phyloP scores from a whole-genome alignment of 2,797 vertebrate genomes.

The Amblyopsis hoosieri region DNA sequence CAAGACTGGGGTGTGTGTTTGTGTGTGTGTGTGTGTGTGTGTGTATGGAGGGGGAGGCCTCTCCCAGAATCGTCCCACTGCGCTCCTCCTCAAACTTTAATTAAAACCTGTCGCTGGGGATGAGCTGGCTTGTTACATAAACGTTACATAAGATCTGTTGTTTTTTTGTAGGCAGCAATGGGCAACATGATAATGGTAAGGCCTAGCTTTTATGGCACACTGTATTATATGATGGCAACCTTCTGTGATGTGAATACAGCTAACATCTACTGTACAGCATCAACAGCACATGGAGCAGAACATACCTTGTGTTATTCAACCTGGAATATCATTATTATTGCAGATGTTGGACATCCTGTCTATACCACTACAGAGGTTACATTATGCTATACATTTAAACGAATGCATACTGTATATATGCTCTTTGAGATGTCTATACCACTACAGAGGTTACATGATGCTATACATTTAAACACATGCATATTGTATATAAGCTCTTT shows the following conservation, averaged over 20 bases:
- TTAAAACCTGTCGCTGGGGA: conserved; percentile 29
- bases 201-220: not conserved
- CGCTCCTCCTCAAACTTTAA: conserved; percentile 28
- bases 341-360: not conserved
- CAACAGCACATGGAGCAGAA: not conserved
- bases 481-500: no score
- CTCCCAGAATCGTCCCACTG: conserved; percentile 10
- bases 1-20: not conserved
- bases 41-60: not conserved
- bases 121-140: conserved; percentile 39
- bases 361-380: no score
- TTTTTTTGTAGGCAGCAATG: conserved; percentile 6
- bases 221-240: not conserved
- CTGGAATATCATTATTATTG: not conserved
- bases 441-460: no score
- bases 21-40: not conserved
- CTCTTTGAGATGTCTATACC: no score
- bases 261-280: not conserved
- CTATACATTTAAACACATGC: no score
- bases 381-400: no score
- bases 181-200: not conserved
- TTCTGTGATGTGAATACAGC: not conserved
- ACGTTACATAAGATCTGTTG: conserved; percentile 28
- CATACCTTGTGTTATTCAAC: not conserved
- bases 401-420: no score